Percentiles rank a stretch among this genome's conserved stretches.
Conservation (phyloP, 2,113 vertebrate species). For the Tyrannus savana region DNA sequence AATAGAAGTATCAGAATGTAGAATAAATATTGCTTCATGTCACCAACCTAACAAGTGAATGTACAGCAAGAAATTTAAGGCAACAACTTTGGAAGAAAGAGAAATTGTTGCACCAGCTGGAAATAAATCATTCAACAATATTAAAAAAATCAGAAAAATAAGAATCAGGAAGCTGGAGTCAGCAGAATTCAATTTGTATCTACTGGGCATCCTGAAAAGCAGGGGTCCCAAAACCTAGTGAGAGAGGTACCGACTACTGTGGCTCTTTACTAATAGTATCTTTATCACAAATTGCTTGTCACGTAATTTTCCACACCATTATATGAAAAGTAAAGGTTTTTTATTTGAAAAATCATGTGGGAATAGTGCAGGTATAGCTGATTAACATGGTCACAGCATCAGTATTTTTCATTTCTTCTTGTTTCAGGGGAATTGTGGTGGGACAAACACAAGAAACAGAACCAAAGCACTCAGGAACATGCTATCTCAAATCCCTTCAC, state of each 20-base stretch:
- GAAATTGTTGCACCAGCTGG: background rate
- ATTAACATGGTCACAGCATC: background rate
- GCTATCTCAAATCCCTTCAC: background rate
- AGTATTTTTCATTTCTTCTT: background rate
- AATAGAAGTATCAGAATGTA: constrained; percentile 8
- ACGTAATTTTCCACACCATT: background rate
- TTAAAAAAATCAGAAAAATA: constrained; percentile 28
- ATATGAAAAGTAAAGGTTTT: background rate
- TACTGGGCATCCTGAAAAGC: background rate
- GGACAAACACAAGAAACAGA: rapidly evolving
- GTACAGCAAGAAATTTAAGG: constrained; percentile 18
- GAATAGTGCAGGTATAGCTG: background rate
- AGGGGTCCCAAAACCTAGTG: background rate
- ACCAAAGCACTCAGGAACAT: too few species aligned
- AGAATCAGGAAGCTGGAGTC: background rate
- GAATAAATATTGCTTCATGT: constrained; percentile 37
- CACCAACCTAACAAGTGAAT: background rate
- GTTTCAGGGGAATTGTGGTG: background rate
- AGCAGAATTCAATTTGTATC: background rate
- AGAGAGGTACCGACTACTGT: background rate
- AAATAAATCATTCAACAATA: constrained; percentile 43
- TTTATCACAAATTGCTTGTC: background rate
- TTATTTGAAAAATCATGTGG: background rate
- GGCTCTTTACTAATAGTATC: background rate
- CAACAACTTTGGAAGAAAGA: constrained; percentile 19